Base-by-base conservation (phyloP, 2,797 vertebrate species). In the Mormyrops boulengeri region DNA sequence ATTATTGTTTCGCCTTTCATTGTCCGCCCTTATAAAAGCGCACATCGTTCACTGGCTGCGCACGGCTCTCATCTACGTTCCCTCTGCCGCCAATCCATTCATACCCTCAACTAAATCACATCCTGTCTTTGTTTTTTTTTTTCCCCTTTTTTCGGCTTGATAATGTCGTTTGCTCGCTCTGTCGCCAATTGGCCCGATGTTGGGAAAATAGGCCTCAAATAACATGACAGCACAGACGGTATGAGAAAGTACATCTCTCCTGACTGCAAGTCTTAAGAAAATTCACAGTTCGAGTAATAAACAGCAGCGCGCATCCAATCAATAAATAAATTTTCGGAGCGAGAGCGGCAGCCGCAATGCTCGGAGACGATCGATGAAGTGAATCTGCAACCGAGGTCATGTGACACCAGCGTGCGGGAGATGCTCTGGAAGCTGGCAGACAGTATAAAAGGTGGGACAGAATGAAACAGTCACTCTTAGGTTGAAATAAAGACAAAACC, bases 21-120 rank as follows among this genome's bases (percentile, higher is more conserved):
- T 97, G 96, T 96, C 96, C 95, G 94, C 95, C 96, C 95, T 95
- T 96, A 97, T 97, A 96, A 97, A 96, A 96, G 95, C 95, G 94
- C 96, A 95, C 96, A 96, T 97, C 96, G 96, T 96, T 97, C 96
- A 97, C 94, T 94, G 93, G 94, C 94, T 94, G 96, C 95, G 93
- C 93, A 96, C 94, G 22, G 22, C 30, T 30, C 69, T 77, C 55
- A 47, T 47, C 41, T 80, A 88, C 52, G 73, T 57, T 80, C 50
- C 57, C 50, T 17, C 12, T 52, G 34, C 50, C 44, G 52, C 88
- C 49, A 26, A 12, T 55, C 53, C 80, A 89, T 47, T 55, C 80
- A 85, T 85, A 49, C 80, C 50, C 95, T 95, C 95, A 66, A 95
- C 95, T 95, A 97, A 97, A 97, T 97, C 96, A 93, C 96, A 97